phyloP scores from a whole-genome alignment of 53 echinoderm and acorn worm species.

The Holothuria scabra region DNA sequence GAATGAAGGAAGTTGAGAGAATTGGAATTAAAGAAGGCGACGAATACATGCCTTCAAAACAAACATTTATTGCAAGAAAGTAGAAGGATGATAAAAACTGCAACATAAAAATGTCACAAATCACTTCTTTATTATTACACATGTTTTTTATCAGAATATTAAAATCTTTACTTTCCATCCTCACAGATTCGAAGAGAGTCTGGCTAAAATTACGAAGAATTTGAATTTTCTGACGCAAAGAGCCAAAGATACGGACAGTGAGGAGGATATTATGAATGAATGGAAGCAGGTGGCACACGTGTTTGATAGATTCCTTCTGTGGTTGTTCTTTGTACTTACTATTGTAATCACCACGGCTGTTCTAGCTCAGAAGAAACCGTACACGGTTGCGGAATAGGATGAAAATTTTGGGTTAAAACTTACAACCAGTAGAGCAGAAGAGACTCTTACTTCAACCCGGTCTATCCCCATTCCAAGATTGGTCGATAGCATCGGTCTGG shows the following conservation, averaged over 20 bases:
- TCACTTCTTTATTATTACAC: no score
- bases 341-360: constrained; percentile 59
- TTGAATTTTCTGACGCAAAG: constrained; percentile 56
- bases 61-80: no score
- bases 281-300: constrained; percentile 82
- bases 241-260: constrained; percentile 64
- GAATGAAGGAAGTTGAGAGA: no score
- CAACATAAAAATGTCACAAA: no score
- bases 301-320: constrained; percentile 71
- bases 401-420: background rate
- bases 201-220: constrained; percentile 54
- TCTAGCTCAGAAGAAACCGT: constrained; percentile 66
- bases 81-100: no score
- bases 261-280: constrained; percentile 67
- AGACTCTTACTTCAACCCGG: no score
- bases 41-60: no score
- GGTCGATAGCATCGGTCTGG: no score
- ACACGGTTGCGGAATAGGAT: constrained; percentile 23
- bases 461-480: no score
- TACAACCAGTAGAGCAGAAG: no score
- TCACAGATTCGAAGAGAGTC: constrained; percentile 51
- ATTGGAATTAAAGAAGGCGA: no score
- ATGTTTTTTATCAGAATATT: no score
- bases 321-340: constrained; percentile 58
- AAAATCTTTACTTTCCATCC: background rate